Evolutionary conservation across 2,113 vertebrate species (phyloP), one percentile per base, ranked within the genome.

Genomic region (Podarcis raffonei): DNA sequence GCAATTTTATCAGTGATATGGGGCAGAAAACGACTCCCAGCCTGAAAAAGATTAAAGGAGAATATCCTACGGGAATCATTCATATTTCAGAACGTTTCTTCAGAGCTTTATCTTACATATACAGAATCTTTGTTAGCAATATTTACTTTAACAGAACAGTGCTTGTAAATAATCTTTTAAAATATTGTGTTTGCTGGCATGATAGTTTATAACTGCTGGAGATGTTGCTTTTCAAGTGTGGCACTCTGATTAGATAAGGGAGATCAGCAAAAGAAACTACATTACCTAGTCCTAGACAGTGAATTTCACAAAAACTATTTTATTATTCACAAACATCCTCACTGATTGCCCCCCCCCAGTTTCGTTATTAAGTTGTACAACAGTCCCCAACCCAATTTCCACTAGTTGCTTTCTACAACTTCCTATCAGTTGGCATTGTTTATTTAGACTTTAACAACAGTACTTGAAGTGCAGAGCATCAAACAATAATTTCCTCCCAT

Each of bases 401-500:
- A 88, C 79, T 75, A 22, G 32, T 90, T 91, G 79, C 85, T 88
- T 30, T 92, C 94, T 93, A 66, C 71, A 87, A 62, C 94, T 91
- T 91, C n/a, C 66, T 92, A 89, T 91, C 81, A 91, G 30, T 88
- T 94, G 92, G 69, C 93, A 90, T 91, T 42, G 93, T 93, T 92
- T 87, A 92, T 89, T 71, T 95, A 94, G 93, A 37, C 80, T 92
- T 94, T 92, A 88, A 93, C 90, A 85, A 88, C 53, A 89, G 86
- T 91, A 93, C 88, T 90, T 95, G 93, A 96, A 94, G 90, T 92
- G 77, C 71, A 94, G 72, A 90, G 94, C 94, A 87, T 92, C 87
- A 93, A 96, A 93, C 85, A 95, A 94, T 94, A 57, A 15, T 81
- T 81, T 94, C 89, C 13, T 86, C 86, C 69, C 22, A n/a, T 3